Percentiles rank a stretch among this genome's conserved stretches.
Evolutionary conservation across 1,140 invertebrate genomes (phyloP).

Genomic region (Agrypnia vestita): DNA sequence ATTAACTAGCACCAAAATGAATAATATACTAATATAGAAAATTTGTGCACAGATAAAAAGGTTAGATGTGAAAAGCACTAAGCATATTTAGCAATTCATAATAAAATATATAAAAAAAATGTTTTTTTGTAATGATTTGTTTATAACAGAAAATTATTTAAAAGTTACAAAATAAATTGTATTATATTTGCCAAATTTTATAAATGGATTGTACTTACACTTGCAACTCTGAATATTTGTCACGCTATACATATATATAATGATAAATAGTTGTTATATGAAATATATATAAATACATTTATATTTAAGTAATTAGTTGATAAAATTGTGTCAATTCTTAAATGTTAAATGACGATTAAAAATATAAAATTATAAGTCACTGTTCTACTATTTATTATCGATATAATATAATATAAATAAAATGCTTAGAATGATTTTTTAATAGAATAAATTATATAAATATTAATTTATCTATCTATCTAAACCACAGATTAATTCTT

Average conservation of each 20-base stretch:
- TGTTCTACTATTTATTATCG: background rate
- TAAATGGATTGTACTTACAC: background rate
- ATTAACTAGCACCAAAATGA: no score
- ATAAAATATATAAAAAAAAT: background rate
- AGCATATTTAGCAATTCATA: no score
- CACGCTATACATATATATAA: background rate
- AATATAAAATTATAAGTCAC: slow-evolving; percentile 14
- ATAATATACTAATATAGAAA: no score
- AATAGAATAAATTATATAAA: no score
- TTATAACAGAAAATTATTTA: background rate
- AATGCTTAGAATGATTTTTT: background rate
- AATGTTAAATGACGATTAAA: slow-evolving; percentile 33
- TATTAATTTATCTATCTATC: background rate
- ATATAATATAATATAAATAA: slow-evolving; percentile 1
- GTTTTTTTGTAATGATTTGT: background rate
- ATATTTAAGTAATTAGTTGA: slow-evolving; percentile 14
- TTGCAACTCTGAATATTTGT: no score
- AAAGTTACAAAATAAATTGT: background rate
- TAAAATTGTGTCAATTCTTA: slow-evolving; percentile 40
- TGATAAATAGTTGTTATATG: background rate
- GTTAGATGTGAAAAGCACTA: no score
- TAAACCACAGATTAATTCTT: no score
- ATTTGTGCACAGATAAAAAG: no score
- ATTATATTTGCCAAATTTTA: background rate
- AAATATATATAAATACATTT: slow-evolving; percentile 1